Evolutionary conservation across 2,797 vertebrate genomes (phyloP).

Genomic region (Tachyglossus aculeatus): DNA sequence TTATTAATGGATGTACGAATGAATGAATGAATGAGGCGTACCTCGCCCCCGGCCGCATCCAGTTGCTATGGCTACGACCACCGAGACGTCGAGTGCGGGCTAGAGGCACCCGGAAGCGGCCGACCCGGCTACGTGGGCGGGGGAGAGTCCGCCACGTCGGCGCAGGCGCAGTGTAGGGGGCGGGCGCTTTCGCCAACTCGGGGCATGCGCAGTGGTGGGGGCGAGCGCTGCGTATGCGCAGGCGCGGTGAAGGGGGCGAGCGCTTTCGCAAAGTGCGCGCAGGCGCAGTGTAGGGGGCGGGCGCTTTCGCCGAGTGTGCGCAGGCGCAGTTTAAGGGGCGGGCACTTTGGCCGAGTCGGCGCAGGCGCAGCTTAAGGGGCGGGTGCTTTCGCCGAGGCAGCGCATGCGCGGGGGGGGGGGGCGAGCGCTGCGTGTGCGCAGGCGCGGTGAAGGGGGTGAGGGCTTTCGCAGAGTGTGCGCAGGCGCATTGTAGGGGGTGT

Average conservation of each 20-base stretch:
- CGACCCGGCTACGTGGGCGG: too few relatives aligned
- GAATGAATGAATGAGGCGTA: too few relatives aligned
- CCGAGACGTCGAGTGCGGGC: too few relatives aligned
- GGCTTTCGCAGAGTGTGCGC: background rate
- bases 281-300: background rate
- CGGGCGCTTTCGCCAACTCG: background rate
- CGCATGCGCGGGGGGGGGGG: background rate
- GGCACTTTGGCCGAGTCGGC: background rate
- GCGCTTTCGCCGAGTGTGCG: background rate
- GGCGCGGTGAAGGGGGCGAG: accelerated
- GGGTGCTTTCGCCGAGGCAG: too few relatives aligned
- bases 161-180: background rate
- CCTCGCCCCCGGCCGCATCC: accelerated
- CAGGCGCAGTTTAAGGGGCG: accelerated
- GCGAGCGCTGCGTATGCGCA: background rate
- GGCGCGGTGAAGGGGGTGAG: accelerated
- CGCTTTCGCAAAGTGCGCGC: background rate
- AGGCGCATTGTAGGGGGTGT: background rate
- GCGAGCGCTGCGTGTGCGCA: background rate
- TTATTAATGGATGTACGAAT: too few relatives aligned
- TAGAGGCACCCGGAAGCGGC: accelerated
- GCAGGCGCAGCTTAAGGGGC: too few relatives aligned
- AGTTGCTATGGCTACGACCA: background rate
- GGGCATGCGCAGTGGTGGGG: too few relatives aligned
- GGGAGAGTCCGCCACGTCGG: background rate